A percentile compares a stretch with the other conserved stretches of the same genome.
Conservation (phyloP, 2,888 invertebrate genomes). For the Prostheceraeus crozeri region DNA sequence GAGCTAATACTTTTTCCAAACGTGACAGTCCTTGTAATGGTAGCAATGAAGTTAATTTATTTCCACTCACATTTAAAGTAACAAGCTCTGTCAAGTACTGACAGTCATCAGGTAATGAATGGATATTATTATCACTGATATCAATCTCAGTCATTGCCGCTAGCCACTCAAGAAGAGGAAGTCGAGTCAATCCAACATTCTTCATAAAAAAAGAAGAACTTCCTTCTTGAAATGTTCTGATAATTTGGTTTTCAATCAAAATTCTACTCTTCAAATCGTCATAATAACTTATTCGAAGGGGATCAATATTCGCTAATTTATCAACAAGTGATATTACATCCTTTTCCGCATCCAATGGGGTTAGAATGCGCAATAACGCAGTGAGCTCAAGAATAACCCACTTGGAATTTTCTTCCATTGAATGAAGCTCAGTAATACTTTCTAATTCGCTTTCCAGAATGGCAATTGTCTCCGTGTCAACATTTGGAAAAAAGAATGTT, state of each 20-base stretch:
- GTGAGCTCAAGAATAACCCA: slow-evolving; percentile 33
- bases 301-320: slow-evolving; percentile 23
- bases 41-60: too few relatives aligned
- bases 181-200: background rate
- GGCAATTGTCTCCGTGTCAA: slow-evolving; percentile 7
- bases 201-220: slow-evolving; percentile 4
- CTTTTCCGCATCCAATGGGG: background rate
- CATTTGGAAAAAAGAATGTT: slow-evolving; percentile 17
- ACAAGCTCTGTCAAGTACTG: slow-evolving; percentile 22
- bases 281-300: slow-evolving; percentile 17
- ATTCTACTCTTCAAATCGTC: slow-evolving; percentile 5
- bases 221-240: slow-evolving; percentile 1
- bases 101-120: slow-evolving; percentile 18
- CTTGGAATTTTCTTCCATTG: slow-evolving; percentile 35
- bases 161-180: slow-evolving; percentile 22
- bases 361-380: slow-evolving; percentile 10
- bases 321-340: background rate
- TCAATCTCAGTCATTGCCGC: slow-evolving; percentile 15
- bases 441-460: slow-evolving; percentile 29
- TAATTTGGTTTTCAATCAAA: slow-evolving; percentile 17
- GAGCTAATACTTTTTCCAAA: too few relatives aligned
- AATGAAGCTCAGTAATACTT: slow-evolving; percentile 18
- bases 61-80: slow-evolving; percentile 12
- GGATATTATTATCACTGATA: slow-evolving; percentile 16
- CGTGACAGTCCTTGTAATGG: too few relatives aligned